Evolutionary conservation across 2,797 vertebrate species (phyloP).

Genomic region (Prionace glauca): DNA sequence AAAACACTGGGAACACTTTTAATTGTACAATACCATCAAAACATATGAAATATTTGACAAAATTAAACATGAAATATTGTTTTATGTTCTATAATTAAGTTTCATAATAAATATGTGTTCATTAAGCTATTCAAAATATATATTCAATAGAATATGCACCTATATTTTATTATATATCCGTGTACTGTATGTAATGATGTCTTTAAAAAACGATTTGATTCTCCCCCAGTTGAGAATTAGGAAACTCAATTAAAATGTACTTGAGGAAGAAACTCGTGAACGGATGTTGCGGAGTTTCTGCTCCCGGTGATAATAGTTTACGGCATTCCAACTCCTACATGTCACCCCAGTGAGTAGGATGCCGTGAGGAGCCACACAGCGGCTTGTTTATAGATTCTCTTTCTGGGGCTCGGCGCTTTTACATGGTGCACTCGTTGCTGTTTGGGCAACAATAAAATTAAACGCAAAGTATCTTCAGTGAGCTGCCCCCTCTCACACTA

Average conservation of each 20-base stretch:
- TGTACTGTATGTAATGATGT: neutral
- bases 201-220: neutral
- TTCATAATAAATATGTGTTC: neutral
- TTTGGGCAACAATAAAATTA: too few species aligned
- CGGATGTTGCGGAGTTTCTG: neutral
- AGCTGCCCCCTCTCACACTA: too few species aligned
- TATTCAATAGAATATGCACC: too few species aligned
- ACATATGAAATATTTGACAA: neutral
- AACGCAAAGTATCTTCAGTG: neutral
- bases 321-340: neutral
- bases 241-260: neutral
- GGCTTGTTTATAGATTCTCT: too few species aligned
- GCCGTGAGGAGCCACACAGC: neutral
- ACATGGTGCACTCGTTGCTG: neutral
- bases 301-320: neutral
- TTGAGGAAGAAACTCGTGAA: neutral
- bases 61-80: neutral
- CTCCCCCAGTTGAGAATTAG: neutral
- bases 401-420: neutral
- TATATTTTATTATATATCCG: neutral
- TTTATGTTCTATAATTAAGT: neutral
- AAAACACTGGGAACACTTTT: neutral
- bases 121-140: neutral
- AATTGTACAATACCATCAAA: neutral
- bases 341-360: neutral